Evolutionary conservation across 2,797 vertebrate genomes (phyloP), one percentile per base, ranked within the genome.

Genomic region (Microctenopoma stevenorrisi): DNA sequence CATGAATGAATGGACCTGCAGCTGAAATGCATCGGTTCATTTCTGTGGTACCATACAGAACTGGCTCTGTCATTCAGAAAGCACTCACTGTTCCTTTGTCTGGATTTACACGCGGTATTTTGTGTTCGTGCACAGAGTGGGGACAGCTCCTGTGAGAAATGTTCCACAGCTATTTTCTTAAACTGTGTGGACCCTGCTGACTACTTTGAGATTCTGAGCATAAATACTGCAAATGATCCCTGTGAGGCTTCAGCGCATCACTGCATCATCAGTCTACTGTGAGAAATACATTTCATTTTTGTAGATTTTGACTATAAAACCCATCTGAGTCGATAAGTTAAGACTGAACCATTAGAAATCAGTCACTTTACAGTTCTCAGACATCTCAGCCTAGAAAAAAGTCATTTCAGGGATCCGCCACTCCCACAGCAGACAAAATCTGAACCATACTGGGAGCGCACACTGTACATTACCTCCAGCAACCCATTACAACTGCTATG

Each of bases 181-280:
- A 55, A n/a, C 35, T 26, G 58, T 71, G 56, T 14, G 55, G 67
- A 75, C 53, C 64, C 68, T 15, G 2, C 72, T 64, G 68, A 66
- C 28, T 13, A 2, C 53, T 78, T 28, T 54, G 56, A 60, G 67
- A 60, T 26, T 14, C 56, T 26, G 40, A 8, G 57, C 72, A 66
- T 13, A 52, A 56, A n/a, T 26, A 7, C 64, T 40, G 52, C n/a
- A 56, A 78, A 61, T 42, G 65, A 76, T 68, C 72, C 68, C 60
- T 58, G 44, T 9, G 48, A 55, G 16, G 25, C 43, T 60, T n/a
- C 4, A 13, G 60, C 66, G 1, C 47, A 58, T 49, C 16, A 43
- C 40, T 67, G 66, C 72, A 1, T 18, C 61, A 49, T 54, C 66
- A 68, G 62, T 70, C 71, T 48, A 9, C 55, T 12, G 53, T 7